Conservation (phyloP, 2,113 vertebrate species). For the Atlantisia rogersi region DNA sequence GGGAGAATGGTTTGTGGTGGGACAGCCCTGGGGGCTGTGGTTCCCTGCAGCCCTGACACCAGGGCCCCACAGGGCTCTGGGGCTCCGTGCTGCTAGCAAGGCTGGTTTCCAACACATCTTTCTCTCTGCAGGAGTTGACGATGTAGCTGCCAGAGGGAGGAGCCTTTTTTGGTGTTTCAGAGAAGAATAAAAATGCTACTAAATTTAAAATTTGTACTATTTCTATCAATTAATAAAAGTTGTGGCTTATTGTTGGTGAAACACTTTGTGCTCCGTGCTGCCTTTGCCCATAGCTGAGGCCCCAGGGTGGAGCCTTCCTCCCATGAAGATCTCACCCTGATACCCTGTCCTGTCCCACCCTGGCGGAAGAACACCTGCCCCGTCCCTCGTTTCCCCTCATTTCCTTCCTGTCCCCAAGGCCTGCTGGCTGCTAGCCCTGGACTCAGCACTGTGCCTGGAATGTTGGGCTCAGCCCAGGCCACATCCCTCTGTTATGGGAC, state of each 20-base stretch:
- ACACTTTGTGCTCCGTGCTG: not conserved
- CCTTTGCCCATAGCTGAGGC: not conserved
- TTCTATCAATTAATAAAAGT: slow-evolving; percentile 97
- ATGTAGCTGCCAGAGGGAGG: slow-evolving; percentile 84
- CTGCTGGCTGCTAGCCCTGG: not conserved
- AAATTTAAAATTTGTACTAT: slow-evolving; percentile 95
- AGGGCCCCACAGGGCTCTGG: not conserved
- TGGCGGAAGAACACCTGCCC: not conserved
- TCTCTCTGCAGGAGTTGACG: slow-evolving; percentile 89
- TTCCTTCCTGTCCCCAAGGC: slow-evolving; percentile 7
- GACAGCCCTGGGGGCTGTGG: not conserved
- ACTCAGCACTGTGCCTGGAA: rapidly evolving
- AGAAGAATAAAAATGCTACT: slow-evolving; percentile 80
- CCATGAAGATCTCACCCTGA: not conserved
- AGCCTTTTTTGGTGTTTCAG: slow-evolving; percentile 74
- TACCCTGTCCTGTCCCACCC: not conserved
- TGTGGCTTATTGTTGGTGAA: slow-evolving; percentile 90
- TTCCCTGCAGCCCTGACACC: not conserved
- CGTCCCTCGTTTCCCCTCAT: not conserved
- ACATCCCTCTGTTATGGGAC: rapidly evolving
- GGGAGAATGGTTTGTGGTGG: not conserved
- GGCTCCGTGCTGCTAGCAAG: rapidly evolving
- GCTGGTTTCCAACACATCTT: not conserved
- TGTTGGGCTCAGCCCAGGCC: not conserved
- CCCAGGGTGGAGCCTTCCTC: slow-evolving; percentile 2